Evolutionary conservation across 2,113 vertebrate species (phyloP), one percentile per base, ranked within the genome.

Genomic region (Marmota monax): DNA sequence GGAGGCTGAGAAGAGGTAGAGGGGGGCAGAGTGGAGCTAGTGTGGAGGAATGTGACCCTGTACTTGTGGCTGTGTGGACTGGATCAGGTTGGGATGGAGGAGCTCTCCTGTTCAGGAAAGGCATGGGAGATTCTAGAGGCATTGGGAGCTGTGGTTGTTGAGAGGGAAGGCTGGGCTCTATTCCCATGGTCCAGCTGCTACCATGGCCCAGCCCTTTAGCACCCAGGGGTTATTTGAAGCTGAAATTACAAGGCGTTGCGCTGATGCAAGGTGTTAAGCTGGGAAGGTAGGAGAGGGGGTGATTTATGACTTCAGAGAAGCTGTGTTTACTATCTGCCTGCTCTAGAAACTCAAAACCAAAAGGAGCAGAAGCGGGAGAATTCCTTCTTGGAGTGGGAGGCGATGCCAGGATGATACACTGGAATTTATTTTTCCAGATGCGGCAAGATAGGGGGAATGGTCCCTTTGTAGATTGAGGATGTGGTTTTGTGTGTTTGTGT

Each of bases 261-360:
- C 77, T 56, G 98, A 96, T 98, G 97, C 96, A 92, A 98, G 97
- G 98, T 98, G 99, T 99, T 98, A 98, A 98, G 77, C 97, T 94
- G 95, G 98, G 98, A 98, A 99, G 96, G 98, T 98, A 98, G 98
- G 98, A 97, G 98, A 92, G 95, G 83, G 67, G 96, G 98, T 99
- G 99, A 99, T 99, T 99, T 99, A 99, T 99, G 99, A 98, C 97
- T 98, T 97, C 96, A 96, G 98, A 96, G 98, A 98, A 98, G 98
- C 98, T 98, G 98, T 99, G 98, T 99, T 99, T 99, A 99, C 99
- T 99, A 97, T 98, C 92, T 96, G 97, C 98, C 97, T 94, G 92
- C 93, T 98, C 85, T 96, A 96, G 97, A 97, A 98, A 98, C 96
- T 92, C 90, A 97, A 98, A 97, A 92, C 97, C 97, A 98, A 96